Conservation (phyloP, 2,797 vertebrate genomes). For the Ctenochaetus hawaiiensis region DNA sequence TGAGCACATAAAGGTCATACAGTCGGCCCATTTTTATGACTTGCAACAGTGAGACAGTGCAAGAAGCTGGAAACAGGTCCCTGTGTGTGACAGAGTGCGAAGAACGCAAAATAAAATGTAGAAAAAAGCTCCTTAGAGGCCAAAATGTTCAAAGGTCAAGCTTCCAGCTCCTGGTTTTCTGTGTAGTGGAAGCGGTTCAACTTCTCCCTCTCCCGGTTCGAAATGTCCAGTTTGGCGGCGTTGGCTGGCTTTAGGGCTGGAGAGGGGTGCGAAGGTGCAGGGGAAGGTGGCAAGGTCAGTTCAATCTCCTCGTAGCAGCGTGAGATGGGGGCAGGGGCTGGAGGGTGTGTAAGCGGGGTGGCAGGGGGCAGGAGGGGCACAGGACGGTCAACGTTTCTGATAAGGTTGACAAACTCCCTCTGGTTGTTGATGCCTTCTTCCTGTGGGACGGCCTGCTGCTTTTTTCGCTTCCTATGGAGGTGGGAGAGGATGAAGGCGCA, state of each 20-base stretch:
- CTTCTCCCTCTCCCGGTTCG: conserved; percentile 88
- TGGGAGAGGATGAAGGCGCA: conserved; percentile 81
- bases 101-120: conserved; percentile 47
- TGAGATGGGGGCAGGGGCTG: conserved; percentile 42
- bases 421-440: conserved; percentile 87
- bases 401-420: conserved; percentile 86
- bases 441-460: conserved; percentile 73
- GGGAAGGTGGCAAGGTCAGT: conserved; percentile 79
- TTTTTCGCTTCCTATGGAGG: conserved; percentile 80
- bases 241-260: conserved; percentile 78
- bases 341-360: conserved; percentile 29
- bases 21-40: conserved; percentile 44
- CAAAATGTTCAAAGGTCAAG: conserved; percentile 73
- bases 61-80: conserved; percentile 45
- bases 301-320: conserved; percentile 86
- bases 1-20: conserved; percentile 44
- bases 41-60: conserved; percentile 47
- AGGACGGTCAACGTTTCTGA: conserved; percentile 84
- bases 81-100: conserved; percentile 58
- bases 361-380: conserved; percentile 59
- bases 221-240: conserved; percentile 86
- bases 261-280: conserved; percentile 71
- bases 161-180: conserved; percentile 83
- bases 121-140: conserved; percentile 28
- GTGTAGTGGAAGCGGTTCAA: conserved; percentile 85